Base-by-base conservation (phyloP, 1,140 invertebrate species). In the Drosophila mojavensis region DNA sequence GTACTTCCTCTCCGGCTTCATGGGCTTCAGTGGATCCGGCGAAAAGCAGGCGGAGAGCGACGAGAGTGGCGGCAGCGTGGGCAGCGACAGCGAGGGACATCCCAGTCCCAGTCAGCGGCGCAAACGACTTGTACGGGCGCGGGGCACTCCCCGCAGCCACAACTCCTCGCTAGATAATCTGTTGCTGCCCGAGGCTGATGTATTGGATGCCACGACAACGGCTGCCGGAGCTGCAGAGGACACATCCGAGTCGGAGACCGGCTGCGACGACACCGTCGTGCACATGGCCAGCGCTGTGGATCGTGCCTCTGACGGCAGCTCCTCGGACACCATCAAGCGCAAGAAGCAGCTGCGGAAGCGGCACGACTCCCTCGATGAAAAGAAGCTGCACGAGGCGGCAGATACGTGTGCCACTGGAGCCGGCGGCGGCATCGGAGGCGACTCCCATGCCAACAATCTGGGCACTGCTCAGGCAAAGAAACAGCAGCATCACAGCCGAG, bases 1-100 rank as follows among this genome's bases (percentile, higher is more conserved):
- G 91, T 98, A 98, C 92, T 98, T 98, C 92, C 92, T 97, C 0
- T 96, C 96, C 0, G 96, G 96, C 10, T 97, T 97, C 79, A 95
- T 97, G 93, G 96, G 96, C 4, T 96, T 97, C 63, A 95, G 95
- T 81, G 94, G 78, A 10, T 39, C 36, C 9, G 69, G 13, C 3
- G 94, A 94, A 77, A 93, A 96, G 70, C 93, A 96, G 45, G 97
- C 97, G 83, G 97, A 97, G 4, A 97, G 96, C 24, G 86, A 90
- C 24, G 83, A 79, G 30, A 86, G 82, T 10, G 80, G 83, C 20
- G 96, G 96, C 5, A 97, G 97, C 91, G 95, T 96, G 6, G 95
- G 95, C 9, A 96, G 95, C 92, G 97, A 97, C 81, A 97, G 96
- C 79, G 97, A 97, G 79, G 96, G 96, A 13, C 94, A 95, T 82